phyloP scores from a whole-genome alignment of 2,113 vertebrate species.

The Indicator indicator region DNA sequence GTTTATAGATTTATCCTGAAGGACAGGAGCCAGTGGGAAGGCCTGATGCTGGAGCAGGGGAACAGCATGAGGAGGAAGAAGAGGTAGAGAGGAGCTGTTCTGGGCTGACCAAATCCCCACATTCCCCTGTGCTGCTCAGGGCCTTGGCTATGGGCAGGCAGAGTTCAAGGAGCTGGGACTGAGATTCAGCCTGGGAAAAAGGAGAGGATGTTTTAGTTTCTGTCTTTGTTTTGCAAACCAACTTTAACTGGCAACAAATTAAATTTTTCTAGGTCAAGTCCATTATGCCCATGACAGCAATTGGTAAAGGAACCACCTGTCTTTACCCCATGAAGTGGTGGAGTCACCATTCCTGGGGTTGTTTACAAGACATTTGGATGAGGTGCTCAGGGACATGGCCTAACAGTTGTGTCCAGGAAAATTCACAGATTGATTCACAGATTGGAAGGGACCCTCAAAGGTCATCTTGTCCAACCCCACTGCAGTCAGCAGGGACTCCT shows the following conservation, averaged over 20 bases:
- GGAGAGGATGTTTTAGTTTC: neutral
- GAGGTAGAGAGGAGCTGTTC: fast-evolving
- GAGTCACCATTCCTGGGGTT: too few relatives aligned
- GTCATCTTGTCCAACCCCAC: too few relatives aligned
- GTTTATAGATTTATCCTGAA: neutral
- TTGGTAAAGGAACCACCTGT: neutral
- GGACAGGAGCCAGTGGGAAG: neutral
- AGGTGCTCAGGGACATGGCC: too few relatives aligned
- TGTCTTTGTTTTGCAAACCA: neutral
- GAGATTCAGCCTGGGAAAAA: neutral
- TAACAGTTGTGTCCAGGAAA: too few relatives aligned
- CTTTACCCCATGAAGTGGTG: neutral
- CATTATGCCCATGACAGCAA: neutral
- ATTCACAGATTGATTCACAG: too few relatives aligned
- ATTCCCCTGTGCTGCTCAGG: fast-evolving
- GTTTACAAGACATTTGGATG: too few relatives aligned
- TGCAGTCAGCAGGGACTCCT: too few relatives aligned
- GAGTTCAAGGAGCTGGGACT: fast-evolving
- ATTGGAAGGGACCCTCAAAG: too few relatives aligned
- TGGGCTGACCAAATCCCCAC: fast-evolving
- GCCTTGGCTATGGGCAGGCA: fast-evolving
- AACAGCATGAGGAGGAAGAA: neutral
- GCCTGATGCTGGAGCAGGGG: neutral
- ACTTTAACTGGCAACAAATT: neutral
- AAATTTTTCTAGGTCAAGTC: neutral